These are phyloP conservation scores for Andrena hattorfiana DNA, from an alignment of 2,888 invertebrate species.

Conservation along the genomic window DNA sequence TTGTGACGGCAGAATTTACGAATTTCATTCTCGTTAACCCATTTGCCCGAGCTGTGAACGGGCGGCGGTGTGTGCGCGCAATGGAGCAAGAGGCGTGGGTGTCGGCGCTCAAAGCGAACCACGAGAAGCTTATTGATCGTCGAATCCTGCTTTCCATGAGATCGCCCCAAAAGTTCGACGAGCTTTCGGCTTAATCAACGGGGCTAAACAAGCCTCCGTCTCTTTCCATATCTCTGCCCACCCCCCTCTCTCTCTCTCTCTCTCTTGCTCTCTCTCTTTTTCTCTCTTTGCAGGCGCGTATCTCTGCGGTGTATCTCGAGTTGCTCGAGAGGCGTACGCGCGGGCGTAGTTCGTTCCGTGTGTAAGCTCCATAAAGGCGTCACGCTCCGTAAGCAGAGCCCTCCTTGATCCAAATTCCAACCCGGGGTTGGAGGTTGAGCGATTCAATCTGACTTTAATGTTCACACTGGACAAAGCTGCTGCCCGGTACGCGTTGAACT, in stretches of 20 bases:
- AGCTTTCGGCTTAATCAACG: conserved; percentile 21
- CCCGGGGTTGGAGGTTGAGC: conserved; percentile 80
- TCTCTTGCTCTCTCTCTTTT: background rate
- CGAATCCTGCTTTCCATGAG: conserved; percentile 25
- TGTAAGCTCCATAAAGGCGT: conserved; percentile 75
- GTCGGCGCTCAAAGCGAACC: conserved; percentile 24
- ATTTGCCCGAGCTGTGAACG: conserved; percentile 7
- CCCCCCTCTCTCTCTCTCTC: conserved; percentile 19
- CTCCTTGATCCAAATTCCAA: conserved; percentile 83
- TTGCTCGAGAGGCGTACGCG: conserved; percentile 50
- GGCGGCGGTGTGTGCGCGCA: conserved; percentile 10
- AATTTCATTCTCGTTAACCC: conserved; percentile 10
- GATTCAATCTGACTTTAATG: conserved; percentile 75
- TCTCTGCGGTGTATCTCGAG: conserved; percentile 49
- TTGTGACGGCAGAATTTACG: background rate
- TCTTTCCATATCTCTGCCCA: background rate
- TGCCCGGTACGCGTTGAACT: conserved; percentile 61
- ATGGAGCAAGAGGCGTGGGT: conserved; percentile 41
- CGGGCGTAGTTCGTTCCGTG: conserved; percentile 68
- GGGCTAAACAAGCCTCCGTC: background rate
- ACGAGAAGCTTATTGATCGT: conserved; percentile 37
- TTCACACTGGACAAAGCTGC: conserved; percentile 64
- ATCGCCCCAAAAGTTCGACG: conserved; percentile 38
- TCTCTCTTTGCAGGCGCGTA: conserved; percentile 13
- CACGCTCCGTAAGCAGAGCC: conserved; percentile 77